A percentile compares a stretch with the other conserved stretches of the same genome.
These are phyloP conservation scores for Drosophila serrata DNA, from an alignment of 1,140 invertebrate genomes.

Conservation along the genomic window DNA sequence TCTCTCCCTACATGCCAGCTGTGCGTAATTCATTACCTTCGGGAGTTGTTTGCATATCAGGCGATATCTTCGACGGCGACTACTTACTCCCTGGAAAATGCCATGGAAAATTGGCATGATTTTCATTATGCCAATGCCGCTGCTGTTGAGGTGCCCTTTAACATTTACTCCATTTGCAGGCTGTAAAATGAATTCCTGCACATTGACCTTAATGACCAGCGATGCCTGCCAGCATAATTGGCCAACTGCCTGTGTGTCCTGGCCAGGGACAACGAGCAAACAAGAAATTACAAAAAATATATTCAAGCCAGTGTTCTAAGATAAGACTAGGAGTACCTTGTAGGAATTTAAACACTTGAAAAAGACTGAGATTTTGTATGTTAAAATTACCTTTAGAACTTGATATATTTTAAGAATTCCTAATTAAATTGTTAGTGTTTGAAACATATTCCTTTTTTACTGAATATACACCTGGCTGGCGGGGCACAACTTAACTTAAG, in stretches of 20 bases:
- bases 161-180: slow-evolving; percentile 59
- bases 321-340: slow-evolving; percentile 12
- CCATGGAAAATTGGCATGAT: slow-evolving; percentile 40
- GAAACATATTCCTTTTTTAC: neutral
- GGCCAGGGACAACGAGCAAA: slow-evolving; percentile 13
- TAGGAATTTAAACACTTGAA: neutral
- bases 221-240: slow-evolving; percentile 55
- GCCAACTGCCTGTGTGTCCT: slow-evolving; percentile 34
- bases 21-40: slow-evolving; percentile 70
- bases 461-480: slow-evolving; percentile 7
- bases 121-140: slow-evolving; percentile 43
- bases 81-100: slow-evolving; percentile 23
- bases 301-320: neutral
- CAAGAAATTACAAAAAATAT: slow-evolving; percentile 15
- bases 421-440: neutral
- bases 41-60: slow-evolving; percentile 70
- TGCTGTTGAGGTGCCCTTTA: slow-evolving; percentile 38
- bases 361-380: neutral
- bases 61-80: slow-evolving; percentile 41
- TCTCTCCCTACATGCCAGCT: slow-evolving; percentile 48
- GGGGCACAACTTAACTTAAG: slow-evolving; percentile 17
- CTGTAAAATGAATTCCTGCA: slow-evolving; percentile 57
- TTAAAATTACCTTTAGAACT: neutral
- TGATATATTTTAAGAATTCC: neutral
- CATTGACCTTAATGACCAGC: slow-evolving; percentile 64